Conservation (phyloP, 2,888 invertebrate genomes). For the Ophioninae sp. region DNA sequence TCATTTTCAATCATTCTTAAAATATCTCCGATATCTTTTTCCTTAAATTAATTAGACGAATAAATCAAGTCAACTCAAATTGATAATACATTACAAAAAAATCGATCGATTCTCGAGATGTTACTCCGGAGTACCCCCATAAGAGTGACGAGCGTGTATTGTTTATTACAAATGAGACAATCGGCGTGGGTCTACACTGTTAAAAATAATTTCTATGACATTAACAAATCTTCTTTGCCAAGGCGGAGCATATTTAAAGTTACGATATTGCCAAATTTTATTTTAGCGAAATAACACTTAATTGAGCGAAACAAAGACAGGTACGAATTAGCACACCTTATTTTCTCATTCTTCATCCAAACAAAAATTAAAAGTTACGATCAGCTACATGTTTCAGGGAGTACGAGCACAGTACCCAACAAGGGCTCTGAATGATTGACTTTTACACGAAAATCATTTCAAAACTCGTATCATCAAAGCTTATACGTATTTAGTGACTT, state of each 20-base stretch:
- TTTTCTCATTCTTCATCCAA: background rate
- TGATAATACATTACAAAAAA: background rate
- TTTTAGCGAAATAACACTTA: background rate
- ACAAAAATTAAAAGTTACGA: background rate
- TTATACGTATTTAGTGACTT: too few relatives aligned
- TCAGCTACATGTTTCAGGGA: background rate
- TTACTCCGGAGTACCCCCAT: background rate
- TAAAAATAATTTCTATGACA: background rate
- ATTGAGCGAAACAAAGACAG: background rate
- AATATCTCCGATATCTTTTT: too few relatives aligned
- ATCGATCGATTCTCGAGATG: background rate
- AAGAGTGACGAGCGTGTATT: background rate
- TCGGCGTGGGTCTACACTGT: constrained; percentile 29
- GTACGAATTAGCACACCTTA: background rate
- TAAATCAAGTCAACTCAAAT: background rate
- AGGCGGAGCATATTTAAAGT: constrained; percentile 1
- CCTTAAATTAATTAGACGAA: background rate
- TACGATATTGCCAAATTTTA: background rate
- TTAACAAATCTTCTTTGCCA: background rate
- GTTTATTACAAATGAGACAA: constrained; percentile 46
- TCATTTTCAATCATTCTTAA: too few relatives aligned
- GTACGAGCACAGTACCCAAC: background rate
- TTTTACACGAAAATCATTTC: too few relatives aligned
- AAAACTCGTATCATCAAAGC: too few relatives aligned
- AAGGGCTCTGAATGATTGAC: too few relatives aligned